phyloP scores from a whole-genome alignment of 2,113 vertebrate genomes.

The Ahaetulla prasina region DNA sequence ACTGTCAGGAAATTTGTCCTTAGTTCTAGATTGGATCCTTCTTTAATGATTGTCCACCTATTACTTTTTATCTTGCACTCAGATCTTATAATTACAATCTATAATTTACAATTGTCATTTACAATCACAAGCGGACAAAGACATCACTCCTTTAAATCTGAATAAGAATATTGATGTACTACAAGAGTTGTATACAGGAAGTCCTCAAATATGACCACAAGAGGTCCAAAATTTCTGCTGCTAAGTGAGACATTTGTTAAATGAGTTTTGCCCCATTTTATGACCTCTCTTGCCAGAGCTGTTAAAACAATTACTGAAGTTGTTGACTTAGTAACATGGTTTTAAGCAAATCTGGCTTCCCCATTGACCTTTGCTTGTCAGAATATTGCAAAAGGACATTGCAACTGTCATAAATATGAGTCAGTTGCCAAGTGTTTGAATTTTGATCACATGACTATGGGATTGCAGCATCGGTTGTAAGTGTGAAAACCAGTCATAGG shows the following conservation, averaged over 20 bases:
- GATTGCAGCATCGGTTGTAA: background rate
- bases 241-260: too few species aligned
- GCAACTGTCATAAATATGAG: background rate
- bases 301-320: too few species aligned
- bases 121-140: too few species aligned
- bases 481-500: background rate
- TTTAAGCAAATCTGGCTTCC: background rate
- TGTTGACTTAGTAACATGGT: too few species aligned
- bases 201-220: too few species aligned
- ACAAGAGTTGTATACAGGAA: too few species aligned
- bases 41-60: too few species aligned
- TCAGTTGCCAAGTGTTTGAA: background rate
- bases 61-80: background rate
- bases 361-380: background rate
- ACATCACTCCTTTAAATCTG: too few species aligned
- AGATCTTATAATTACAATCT: background rate
- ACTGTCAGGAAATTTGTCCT: background rate
- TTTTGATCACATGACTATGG: background rate
- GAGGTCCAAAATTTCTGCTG: too few species aligned
- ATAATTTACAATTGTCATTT: background rate
- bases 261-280: too few species aligned
- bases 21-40: background rate
- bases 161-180: too few species aligned
- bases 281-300: too few species aligned
- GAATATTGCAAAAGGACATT: background rate